Evolutionary conservation across 2,888 invertebrate species (phyloP), one percentile per base, ranked within the genome.

Genomic region (Ectobius pallidus): DNA sequence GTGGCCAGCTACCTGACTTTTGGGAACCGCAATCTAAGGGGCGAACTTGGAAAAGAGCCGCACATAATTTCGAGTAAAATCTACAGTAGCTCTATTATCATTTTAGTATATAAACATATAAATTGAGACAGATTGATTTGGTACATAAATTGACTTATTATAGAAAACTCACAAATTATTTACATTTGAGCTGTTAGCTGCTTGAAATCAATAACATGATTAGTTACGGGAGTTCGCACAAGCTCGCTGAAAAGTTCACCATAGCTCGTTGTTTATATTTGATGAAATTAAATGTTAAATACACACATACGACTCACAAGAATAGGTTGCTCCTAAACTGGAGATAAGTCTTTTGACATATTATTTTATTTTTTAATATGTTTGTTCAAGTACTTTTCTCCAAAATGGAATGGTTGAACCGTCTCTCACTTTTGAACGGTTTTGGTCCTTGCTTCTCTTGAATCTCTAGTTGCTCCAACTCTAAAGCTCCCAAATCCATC

Each of bases 1-100:
- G 70, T 75, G 79, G 80, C 18, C 82, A 96, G 87, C 85, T 98
- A 18, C 7, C 39, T 39, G 39, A 39, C 39, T 49, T 49, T 49
- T 49, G 49, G 49, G 18, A 49, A 6, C 49, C n/a, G 49, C 49
- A 49, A 18, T 49, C 49, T 49, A 49, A 6, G 39, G 6, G 39
- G 14, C 39, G 39, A 39, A 49, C 49, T 49, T 52, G 16, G 52
- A 22, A 52, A 3, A 52, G 0, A 20, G 22, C 52, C 6, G 20
- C 22, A 22, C 22, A 18, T 22, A 1, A 18, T 22, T 1, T 52
- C 6, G 18, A 3, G 2, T 52, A 52, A 2, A 52, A 52, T 20
- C 18, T 2, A 52, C 20, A 18, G 6, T 20, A 52, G 20, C 6
- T 18, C 1, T 22, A 22, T 52, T 52, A 18, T 52, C 20, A n/a